Percentiles rank a stretch among this genome's conserved stretches.
Evolutionary conservation across 1,140 invertebrate species (phyloP).

Genomic region (Drosophila grimshawi): DNA sequence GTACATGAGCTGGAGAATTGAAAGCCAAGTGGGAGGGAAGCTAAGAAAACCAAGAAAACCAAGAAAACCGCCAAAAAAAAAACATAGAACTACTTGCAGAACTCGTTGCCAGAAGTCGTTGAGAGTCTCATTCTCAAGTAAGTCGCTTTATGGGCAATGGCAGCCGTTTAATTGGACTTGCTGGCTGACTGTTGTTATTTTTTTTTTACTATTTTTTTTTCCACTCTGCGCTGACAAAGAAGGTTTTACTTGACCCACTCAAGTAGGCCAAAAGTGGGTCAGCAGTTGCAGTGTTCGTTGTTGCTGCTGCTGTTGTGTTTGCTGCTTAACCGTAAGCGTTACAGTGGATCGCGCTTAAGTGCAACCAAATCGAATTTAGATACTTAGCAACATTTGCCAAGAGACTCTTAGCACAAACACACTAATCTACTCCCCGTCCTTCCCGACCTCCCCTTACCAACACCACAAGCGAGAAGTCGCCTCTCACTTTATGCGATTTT

Average conservation of each 20-base stretch:
- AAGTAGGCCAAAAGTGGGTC: constrained; percentile 40
- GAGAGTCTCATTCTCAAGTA: constrained; percentile 46
- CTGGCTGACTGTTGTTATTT: background rate
- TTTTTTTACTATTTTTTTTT: constrained; percentile 45
- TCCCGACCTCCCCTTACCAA: background rate
- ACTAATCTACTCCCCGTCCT: background rate
- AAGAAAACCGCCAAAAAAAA: constrained; percentile 34
- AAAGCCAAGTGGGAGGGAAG: background rate
- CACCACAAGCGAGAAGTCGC: constrained; percentile 1
- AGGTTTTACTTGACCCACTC: constrained; percentile 80
- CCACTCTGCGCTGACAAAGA: constrained; percentile 67
- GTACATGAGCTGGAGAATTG: background rate
- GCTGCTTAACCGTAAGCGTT: constrained; percentile 43
- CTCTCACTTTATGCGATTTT: constrained; percentile 67
- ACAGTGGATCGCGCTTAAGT: constrained; percentile 52
- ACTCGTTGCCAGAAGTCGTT: constrained; percentile 37
- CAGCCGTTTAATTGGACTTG: constrained; percentile 68
- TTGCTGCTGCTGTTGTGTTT: constrained; percentile 17
- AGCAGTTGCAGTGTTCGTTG: constrained; percentile 44
- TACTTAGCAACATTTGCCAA: constrained; percentile 53
- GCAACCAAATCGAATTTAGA: constrained; percentile 74
- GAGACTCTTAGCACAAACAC: constrained; percentile 24
- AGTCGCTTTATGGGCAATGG: constrained; percentile 64
- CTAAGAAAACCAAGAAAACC: constrained; percentile 22
- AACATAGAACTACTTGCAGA: constrained; percentile 29